Evolutionary conservation across 2,797 vertebrate species (phyloP).

Genomic region (Hydrocynus forskahlii): DNA sequence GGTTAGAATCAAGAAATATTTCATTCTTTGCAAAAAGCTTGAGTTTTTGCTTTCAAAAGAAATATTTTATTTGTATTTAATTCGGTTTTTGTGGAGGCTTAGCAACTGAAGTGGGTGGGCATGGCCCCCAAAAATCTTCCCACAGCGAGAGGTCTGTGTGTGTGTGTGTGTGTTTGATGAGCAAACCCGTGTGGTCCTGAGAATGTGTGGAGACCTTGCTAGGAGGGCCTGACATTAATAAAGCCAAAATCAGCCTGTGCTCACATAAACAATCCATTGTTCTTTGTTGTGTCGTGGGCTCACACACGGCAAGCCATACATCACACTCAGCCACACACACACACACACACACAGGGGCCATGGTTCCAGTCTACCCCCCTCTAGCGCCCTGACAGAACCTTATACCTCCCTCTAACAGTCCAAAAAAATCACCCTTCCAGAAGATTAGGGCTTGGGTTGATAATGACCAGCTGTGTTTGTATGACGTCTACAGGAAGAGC

Average conservation of each 20-base stretch:
- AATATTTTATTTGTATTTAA: too few relatives aligned
- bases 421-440: conserved; percentile 50
- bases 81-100: too few relatives aligned
- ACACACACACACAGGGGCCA: conserved; percentile 39
- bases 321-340: conserved; percentile 51
- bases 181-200: conserved; percentile 60
- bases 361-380: conserved; percentile 48
- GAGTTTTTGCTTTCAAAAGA: too few relatives aligned
- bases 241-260: conserved; percentile 75
- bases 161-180: conserved; percentile 36
- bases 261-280: conserved; percentile 81
- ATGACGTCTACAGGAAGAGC: conserved; percentile 73
- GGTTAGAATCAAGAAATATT: too few relatives aligned
- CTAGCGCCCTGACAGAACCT: conserved; percentile 24
- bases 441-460: conserved; percentile 69
- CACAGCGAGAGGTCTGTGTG: neutral
- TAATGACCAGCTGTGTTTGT: conserved; percentile 73
- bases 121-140: too few relatives aligned
- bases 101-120: too few relatives aligned
- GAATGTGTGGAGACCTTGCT: conserved; percentile 45
- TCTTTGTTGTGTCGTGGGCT: conserved; percentile 71
- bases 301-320: conserved; percentile 61
- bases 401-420: conserved; percentile 30
- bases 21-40: too few relatives aligned
- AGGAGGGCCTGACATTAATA: conserved; percentile 73